Conservation (phyloP, 2,797 vertebrate species). For the Paramormyrops hopkinsi region DNA sequence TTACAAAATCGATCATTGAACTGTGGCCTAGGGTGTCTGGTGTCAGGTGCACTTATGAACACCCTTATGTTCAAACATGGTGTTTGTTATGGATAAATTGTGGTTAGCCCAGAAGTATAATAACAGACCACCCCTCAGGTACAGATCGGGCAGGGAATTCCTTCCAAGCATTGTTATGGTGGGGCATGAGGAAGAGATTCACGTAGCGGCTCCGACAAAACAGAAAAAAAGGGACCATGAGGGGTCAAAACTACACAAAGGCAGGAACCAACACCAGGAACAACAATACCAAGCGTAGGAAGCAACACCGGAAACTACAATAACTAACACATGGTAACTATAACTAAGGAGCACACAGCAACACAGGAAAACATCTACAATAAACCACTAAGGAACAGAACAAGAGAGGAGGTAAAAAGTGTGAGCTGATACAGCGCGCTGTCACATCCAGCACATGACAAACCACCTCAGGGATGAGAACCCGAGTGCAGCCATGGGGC, state of each 20-base stretch:
- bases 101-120: background rate
- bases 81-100: background rate
- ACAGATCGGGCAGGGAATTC: background rate
- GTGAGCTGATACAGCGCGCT: background rate
- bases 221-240: background rate
- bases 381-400: background rate
- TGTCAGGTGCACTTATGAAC: background rate
- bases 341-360: background rate
- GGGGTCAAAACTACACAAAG: background rate
- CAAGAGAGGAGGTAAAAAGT: background rate
- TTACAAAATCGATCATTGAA: background rate
- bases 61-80: background rate
- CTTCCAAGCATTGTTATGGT: background rate
- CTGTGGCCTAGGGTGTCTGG: background rate
- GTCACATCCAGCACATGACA: background rate
- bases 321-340: too few relatives aligned
- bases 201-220: background rate
- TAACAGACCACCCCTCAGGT: background rate
- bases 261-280: background rate
- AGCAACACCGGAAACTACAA: background rate
- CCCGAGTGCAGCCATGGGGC: background rate
- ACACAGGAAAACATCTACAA: background rate
- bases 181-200: background rate
- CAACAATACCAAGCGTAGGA: background rate
- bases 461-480: background rate